A percentile compares a stretch with the other conserved stretches of the same genome.
phyloP scores from a whole-genome alignment of 2,888 invertebrate genomes.

The Thera obeliscata region DNA sequence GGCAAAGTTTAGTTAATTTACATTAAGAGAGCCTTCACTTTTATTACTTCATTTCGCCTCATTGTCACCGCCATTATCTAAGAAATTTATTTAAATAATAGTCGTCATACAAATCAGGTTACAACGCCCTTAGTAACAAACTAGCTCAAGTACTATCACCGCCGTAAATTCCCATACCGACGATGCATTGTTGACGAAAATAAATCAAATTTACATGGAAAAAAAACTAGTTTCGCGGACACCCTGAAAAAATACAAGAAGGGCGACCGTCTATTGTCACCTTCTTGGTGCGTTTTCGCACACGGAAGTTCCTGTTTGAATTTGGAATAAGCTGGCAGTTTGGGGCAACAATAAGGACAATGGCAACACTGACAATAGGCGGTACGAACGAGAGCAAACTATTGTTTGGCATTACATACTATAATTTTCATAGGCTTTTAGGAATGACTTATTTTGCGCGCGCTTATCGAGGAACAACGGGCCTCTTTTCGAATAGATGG shows the following conservation, averaged over 20 bases:
- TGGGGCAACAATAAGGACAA: slow-evolving; percentile 72
- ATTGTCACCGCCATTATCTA: slow-evolving; percentile 58
- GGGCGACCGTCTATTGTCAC: slow-evolving; percentile 62
- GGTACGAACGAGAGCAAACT: slow-evolving; percentile 67
- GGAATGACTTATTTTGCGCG: too few relatives aligned
- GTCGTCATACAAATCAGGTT: slow-evolving; percentile 46
- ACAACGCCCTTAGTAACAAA: slow-evolving; percentile 58
- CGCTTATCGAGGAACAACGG: too few relatives aligned
- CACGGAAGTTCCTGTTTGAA: slow-evolving; percentile 76
- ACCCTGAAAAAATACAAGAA: slow-evolving; percentile 57
- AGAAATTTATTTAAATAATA: slow-evolving; percentile 45
- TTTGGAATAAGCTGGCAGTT: slow-evolving; percentile 63
- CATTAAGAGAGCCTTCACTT: too few relatives aligned
- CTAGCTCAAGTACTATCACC: slow-evolving; percentile 54
- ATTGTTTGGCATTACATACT: too few relatives aligned
- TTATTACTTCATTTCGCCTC: slow-evolving; percentile 59
- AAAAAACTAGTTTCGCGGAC: slow-evolving; percentile 74
- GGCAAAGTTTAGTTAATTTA: too few relatives aligned
- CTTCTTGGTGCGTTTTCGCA: slow-evolving; percentile 69
- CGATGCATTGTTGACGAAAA: slow-evolving; percentile 78
- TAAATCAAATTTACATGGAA: slow-evolving; percentile 81
- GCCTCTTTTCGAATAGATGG: too few relatives aligned
- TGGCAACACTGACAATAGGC: slow-evolving; percentile 64
- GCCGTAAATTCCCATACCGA: slow-evolving; percentile 75
- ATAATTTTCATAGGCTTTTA: too few relatives aligned